phyloP scores from a whole-genome alignment of 2,113 vertebrate species.

The Malurus cyaneus region DNA sequence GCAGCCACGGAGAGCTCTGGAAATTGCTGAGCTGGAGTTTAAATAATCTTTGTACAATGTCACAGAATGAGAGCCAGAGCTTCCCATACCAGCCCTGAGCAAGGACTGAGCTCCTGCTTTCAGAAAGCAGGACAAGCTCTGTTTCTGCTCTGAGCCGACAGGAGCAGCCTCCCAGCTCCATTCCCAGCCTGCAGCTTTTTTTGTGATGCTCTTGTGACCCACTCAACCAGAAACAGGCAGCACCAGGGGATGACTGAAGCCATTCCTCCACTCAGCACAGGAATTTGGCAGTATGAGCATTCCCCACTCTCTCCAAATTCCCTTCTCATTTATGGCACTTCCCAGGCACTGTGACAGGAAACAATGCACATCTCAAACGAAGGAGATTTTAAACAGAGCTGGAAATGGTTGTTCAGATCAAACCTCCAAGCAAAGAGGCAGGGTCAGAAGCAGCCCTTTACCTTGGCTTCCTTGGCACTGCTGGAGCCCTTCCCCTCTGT shows the following conservation, averaged over 20 bases:
- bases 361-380: not conserved
- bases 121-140: not conserved
- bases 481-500: constrained; percentile 86
- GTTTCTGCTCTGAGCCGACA: not conserved
- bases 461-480: constrained; percentile 87
- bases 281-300: not conserved
- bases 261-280: not conserved
- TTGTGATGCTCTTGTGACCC: not conserved
- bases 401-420: not conserved
- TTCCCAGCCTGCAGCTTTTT: not conserved
- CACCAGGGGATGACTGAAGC: not conserved
- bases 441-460: constrained; percentile 4
- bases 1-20: rapidly evolving
- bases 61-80: not conserved
- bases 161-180: not conserved
- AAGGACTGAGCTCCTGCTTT: not conserved
- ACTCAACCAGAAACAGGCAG: not conserved
- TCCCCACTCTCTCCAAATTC: not conserved
- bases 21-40: not conserved
- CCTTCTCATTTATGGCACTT: not conserved
- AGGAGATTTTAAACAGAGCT: not conserved
- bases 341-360: not conserved
- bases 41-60: not conserved
- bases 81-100: not conserved
- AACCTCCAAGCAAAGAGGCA: not conserved